phyloP scores from a whole-genome alignment of 2,113 vertebrate genomes.

The Cheirogaleus medius region DNA sequence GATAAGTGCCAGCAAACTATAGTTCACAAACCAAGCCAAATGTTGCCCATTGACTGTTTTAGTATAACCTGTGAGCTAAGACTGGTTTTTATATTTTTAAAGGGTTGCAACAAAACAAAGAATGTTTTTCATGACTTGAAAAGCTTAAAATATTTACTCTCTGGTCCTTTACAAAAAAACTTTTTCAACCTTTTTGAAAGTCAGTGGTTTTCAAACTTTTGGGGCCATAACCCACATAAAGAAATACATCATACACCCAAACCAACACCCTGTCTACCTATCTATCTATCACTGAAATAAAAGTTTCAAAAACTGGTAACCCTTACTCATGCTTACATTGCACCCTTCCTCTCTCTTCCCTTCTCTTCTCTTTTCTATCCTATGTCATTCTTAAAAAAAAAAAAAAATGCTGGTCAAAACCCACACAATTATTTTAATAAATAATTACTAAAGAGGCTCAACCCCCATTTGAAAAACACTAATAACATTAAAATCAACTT shows the following conservation, averaged over 20 bases:
- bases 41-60: neutral
- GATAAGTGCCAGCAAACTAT: neutral
- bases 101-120: neutral
- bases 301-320: neutral
- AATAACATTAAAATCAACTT: neutral
- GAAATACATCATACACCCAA: neutral
- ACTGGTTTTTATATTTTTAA: neutral
- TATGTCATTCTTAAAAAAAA: neutral
- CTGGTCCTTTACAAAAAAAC: neutral
- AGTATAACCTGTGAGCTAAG: neutral
- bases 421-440: neutral
- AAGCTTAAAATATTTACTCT: neutral
- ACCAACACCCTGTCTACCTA: neutral
- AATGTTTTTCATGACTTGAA: neutral
- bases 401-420: neutral
- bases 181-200: neutral
- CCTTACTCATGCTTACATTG: neutral
- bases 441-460: neutral
- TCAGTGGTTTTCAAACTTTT: neutral
- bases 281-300: neutral
- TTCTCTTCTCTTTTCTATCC: neutral
- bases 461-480: neutral
- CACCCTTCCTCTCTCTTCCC: neutral
- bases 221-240: neutral
- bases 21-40: neutral